These are phyloP conservation scores for Leuciscus idus DNA, from an alignment of 2,113 vertebrate genomes.

Conservation along the genomic window DNA sequence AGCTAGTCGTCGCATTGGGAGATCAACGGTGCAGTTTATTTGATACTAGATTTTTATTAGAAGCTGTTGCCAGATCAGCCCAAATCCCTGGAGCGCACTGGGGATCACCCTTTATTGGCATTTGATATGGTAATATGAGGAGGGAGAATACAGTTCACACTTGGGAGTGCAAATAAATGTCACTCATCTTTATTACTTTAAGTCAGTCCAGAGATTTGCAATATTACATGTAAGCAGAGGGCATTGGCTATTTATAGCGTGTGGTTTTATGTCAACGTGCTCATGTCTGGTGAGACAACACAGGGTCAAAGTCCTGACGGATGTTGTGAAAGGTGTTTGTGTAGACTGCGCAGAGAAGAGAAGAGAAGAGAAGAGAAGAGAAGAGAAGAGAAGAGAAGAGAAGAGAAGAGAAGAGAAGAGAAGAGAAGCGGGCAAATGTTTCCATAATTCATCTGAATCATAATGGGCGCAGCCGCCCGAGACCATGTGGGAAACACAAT, in stretches of 20 bases:
- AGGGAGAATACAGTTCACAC: neutral
- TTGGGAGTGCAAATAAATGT: slow-evolving; percentile 10
- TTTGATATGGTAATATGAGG: neutral
- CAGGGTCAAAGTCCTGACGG: neutral
- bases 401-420: slow-evolving; percentile 11
- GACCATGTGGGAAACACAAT: slow-evolving; percentile 67
- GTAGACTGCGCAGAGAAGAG: neutral
- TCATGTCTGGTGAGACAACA: slow-evolving; percentile 9
- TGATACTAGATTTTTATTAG: slow-evolving; percentile 10
- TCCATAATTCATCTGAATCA: slow-evolving; percentile 74
- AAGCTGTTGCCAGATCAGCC: neutral
- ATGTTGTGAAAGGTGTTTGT: neutral
- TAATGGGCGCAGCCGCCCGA: slow-evolving; percentile 68
- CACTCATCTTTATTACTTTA: slow-evolving; percentile 23
- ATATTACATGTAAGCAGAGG: neutral
- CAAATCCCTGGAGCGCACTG: neutral
- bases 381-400: neutral
- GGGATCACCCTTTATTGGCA: slow-evolving; percentile 14
- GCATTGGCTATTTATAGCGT: slow-evolving; percentile 18
- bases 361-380: neutral
- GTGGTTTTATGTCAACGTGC: neutral
- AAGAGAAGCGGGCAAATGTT: slow-evolving; percentile 19
- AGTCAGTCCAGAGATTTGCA: neutral
- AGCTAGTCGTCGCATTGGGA: neutral
- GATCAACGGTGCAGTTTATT: neutral